Conservation (phyloP, 2,888 invertebrate genomes). For the Lissonota sp. region DNA sequence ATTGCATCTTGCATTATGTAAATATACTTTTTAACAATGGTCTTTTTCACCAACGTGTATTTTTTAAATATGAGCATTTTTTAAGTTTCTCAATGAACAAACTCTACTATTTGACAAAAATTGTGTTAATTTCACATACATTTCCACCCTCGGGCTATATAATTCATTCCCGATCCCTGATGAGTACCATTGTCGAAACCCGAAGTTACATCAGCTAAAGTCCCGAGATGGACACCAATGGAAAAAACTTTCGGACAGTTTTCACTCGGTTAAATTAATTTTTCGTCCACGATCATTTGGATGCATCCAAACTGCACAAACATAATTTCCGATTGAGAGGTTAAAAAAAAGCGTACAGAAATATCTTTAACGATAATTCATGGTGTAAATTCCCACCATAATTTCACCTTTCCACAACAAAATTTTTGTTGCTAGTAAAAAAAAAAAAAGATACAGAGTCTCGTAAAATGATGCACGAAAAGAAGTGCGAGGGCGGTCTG, state of each 20-base stretch:
- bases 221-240: too few species aligned
- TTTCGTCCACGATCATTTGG: not conserved
- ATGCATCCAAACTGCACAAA: too few species aligned
- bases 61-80: not conserved
- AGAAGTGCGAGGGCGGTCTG: constrained; percentile 36
- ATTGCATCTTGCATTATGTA: not conserved
- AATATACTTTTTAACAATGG: not conserved
- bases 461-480: constrained; percentile 29
- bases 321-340: too few species aligned
- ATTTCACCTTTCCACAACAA: too few species aligned
- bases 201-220: not conserved
- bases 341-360: too few species aligned
- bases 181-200: constrained; percentile 70
- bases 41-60: not conserved
- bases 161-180: constrained; percentile 81
- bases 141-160: constrained; percentile 69
- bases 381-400: too few species aligned
- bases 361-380: too few species aligned
- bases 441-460: constrained; percentile 8
- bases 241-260: too few species aligned
- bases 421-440: not conserved
- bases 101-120: not conserved
- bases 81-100: not conserved
- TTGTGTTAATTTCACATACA: constrained; percentile 73
- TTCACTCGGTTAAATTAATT: not conserved